phyloP scores from a whole-genome alignment of 2,797 vertebrate genomes.

The Diplodus sargus region DNA sequence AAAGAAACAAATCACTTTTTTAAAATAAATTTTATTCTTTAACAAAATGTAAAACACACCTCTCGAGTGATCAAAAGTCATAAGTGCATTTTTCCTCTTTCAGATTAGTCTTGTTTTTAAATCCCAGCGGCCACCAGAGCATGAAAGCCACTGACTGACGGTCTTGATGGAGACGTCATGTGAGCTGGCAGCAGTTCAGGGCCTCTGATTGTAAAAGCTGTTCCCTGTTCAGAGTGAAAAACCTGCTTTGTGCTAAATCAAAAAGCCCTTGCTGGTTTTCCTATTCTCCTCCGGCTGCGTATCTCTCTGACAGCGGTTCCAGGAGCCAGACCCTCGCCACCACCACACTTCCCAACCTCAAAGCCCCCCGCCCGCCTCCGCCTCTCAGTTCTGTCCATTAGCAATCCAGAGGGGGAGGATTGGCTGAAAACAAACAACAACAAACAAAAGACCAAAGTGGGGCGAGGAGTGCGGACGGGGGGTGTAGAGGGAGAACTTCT shows the following conservation, averaged over 20 bases:
- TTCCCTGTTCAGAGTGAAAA: constrained; percentile 53
- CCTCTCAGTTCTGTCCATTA: constrained; percentile 68
- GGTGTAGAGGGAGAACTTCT: constrained; percentile 61
- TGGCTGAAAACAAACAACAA: constrained; percentile 75
- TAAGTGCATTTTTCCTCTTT: neutral
- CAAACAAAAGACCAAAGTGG: constrained; percentile 78
- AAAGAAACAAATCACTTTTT: neutral
- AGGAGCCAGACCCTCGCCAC: constrained; percentile 57
- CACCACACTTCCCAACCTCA: constrained; percentile 26
- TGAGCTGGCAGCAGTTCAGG: constrained; percentile 62
- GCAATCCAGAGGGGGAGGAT: constrained; percentile 61
- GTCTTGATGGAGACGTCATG: constrained; percentile 64
- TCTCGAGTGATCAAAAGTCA: neutral
- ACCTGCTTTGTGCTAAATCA: constrained; percentile 66
- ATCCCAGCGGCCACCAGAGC: constrained; percentile 12
- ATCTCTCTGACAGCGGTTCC: constrained; percentile 54
- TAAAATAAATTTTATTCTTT: neutral
- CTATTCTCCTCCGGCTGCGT: constrained; percentile 53
- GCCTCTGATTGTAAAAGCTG: constrained; percentile 58
- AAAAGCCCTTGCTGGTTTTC: constrained; percentile 63
- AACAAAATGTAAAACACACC: neutral
- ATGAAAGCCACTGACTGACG: constrained; percentile 45
- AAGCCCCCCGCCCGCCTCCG: constrained; percentile 15
- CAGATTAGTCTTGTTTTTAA: constrained; percentile 15
- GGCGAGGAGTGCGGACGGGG: constrained; percentile 48